Conservation (phyloP, 2,113 vertebrate species). For the Psophia crepitans region DNA sequence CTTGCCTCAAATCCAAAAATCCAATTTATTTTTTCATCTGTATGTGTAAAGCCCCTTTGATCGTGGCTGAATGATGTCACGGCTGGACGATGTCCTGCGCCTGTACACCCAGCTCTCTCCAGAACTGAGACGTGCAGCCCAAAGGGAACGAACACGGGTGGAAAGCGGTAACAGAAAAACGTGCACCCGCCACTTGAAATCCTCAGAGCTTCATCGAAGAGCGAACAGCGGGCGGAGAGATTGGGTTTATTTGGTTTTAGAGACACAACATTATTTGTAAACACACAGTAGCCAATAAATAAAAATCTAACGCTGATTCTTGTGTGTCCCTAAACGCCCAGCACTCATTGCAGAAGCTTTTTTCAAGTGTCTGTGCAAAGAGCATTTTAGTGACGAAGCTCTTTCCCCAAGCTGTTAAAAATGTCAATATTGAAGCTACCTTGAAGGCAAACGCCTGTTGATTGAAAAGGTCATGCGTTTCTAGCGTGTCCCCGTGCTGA, state of each 20-base stretch:
- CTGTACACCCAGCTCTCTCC: neutral
- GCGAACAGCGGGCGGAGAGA: rapidly evolving
- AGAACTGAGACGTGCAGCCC: neutral
- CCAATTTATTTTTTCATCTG: too few species aligned
- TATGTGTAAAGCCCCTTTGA: rapidly evolving
- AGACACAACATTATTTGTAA: neutral
- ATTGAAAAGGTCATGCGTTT: neutral
- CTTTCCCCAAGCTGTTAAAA: neutral
- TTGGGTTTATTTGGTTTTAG: neutral
- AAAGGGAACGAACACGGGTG: rapidly evolving
- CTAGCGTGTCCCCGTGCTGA: rapidly evolving
- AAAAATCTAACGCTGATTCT: neutral
- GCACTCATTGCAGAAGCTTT: neutral
- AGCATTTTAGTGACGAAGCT: neutral
- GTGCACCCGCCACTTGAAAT: rapidly evolving
- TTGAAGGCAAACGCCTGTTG: neutral
- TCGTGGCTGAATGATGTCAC: rapidly evolving
- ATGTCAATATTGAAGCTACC: neutral
- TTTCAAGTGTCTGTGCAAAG: neutral
- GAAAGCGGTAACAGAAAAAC: too few species aligned
- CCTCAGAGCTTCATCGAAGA: neutral
- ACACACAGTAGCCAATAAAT: neutral
- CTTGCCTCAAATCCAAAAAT: neutral
- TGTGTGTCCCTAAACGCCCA: neutral
- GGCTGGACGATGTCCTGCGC: neutral